A percentile compares a stretch with the other conserved stretches of the same genome.
These are phyloP conservation scores for Piaya cayana DNA, from an alignment of 2,113 vertebrate species.

Conservation along the genomic window DNA sequence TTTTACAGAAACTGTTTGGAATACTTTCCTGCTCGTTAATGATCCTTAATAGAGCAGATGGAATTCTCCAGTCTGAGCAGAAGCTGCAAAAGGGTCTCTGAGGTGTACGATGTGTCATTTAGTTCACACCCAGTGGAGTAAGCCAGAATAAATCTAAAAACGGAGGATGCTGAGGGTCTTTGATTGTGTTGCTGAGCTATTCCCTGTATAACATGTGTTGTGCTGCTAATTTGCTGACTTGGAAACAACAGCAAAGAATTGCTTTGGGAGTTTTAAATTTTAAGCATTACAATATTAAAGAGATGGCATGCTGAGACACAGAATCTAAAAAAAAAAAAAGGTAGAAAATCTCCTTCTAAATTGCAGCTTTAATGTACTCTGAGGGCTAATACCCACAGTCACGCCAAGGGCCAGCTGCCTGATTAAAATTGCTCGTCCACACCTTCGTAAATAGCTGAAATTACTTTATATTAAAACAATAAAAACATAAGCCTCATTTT, in stretches of 20 bases:
- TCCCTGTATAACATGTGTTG: background rate
- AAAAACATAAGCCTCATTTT: background rate
- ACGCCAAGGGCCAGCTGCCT: background rate
- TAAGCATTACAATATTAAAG: slow-evolving; percentile 19
- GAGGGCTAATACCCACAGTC: background rate
- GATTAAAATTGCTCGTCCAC: background rate
- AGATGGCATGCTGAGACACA: background rate
- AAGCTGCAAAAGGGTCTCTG: slow-evolving; percentile 31
- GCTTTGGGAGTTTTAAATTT: slow-evolving; percentile 11
- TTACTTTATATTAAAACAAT: background rate
- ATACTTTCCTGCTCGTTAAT: slow-evolving; percentile 10
- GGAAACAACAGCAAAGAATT: background rate
- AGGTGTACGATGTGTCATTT: slow-evolving; percentile 26
- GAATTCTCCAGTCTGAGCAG: slow-evolving; percentile 14
- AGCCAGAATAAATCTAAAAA: slow-evolving; percentile 26
- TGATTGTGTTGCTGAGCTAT: slow-evolving; percentile 20
- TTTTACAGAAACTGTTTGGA: slow-evolving; percentile 3
- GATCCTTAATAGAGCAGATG: slow-evolving; percentile 27
- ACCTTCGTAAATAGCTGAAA: background rate
- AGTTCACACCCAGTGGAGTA: background rate
- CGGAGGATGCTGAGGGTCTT: background rate
- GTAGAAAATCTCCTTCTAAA: background rate
- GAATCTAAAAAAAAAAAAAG: background rate
- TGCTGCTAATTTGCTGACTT: slow-evolving; percentile 51
- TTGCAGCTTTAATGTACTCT: background rate